phyloP scores from a whole-genome alignment of 2,888 invertebrate species.

The Cosmopolites sordidus region DNA sequence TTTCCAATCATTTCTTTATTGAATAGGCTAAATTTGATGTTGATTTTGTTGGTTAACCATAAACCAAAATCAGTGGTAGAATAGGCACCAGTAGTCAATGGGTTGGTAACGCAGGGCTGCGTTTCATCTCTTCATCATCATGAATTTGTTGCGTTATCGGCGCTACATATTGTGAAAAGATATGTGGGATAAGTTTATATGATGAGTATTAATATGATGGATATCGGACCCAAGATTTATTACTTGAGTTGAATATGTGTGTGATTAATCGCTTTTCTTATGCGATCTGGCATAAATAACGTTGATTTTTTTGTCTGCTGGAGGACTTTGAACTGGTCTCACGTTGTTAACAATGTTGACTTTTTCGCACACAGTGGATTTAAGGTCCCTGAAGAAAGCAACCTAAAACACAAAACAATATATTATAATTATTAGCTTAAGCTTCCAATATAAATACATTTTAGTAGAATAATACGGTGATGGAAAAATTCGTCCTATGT shows the following conservation, averaged over 20 bases:
- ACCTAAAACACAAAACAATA: constrained; percentile 34
- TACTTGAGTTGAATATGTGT: not conserved
- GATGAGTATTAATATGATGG: not conserved
- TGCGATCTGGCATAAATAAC: constrained; percentile 45
- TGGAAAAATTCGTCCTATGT: too few species aligned
- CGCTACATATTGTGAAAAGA: not conserved
- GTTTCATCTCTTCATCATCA: constrained; percentile 1
- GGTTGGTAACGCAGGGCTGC: not conserved
- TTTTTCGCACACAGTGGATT: constrained; percentile 44
- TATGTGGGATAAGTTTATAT: not conserved
- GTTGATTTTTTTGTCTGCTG: constrained; percentile 41
- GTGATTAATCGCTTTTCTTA: constrained; percentile 33
- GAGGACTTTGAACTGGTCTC: constrained; percentile 43
- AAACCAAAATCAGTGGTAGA: not conserved
- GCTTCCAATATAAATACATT: too few species aligned
- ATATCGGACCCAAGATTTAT: not conserved
- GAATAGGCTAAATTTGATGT: too few species aligned
- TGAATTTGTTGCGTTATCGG: not conserved
- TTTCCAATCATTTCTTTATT: too few species aligned
- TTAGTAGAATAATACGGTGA: not conserved
- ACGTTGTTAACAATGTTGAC: constrained; percentile 46
- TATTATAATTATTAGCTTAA: too few species aligned
- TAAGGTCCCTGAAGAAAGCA: constrained; percentile 43
- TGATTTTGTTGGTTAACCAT: not conserved
- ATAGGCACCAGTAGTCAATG: not conserved